A percentile compares a stretch with the other conserved stretches of the same genome.
Evolutionary conservation across 2,888 invertebrate species (phyloP).

Genomic region (Lampropteryx suffumata): DNA sequence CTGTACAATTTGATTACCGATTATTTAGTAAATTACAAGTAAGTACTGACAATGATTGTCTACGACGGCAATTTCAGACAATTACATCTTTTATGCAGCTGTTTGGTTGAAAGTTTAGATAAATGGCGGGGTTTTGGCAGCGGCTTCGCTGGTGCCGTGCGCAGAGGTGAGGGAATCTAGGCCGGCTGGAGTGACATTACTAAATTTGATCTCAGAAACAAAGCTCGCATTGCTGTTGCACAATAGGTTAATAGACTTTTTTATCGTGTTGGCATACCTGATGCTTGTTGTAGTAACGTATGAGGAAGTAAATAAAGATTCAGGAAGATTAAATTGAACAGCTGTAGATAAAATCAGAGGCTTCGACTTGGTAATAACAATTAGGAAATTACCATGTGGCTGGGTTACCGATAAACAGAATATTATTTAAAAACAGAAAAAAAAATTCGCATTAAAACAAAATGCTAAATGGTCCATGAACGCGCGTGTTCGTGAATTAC

Average conservation of each 20-base stretch:
- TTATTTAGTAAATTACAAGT: background rate
- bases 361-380: no score
- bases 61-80: constrained; percentile 19
- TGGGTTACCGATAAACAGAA: no score
- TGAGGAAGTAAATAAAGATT: constrained; percentile 2
- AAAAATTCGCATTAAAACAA: no score
- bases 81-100: constrained; percentile 32
- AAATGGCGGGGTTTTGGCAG: constrained; percentile 59
- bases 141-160: constrained; percentile 72
- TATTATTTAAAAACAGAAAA: no score
- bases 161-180: constrained; percentile 78
- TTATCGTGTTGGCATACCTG: constrained; percentile 24
- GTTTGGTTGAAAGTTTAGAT: constrained; percentile 39
- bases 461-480: background rate
- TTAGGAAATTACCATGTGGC: no score
- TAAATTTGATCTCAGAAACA: constrained; percentile 78
- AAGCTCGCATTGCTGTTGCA: constrained; percentile 50
- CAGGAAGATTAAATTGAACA: background rate
- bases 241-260: constrained; percentile 26
- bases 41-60: constrained; percentile 7
- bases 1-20: constrained; percentile 2
- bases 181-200: constrained; percentile 81
- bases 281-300: background rate
- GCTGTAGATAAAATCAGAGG: no score
- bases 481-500: constrained; percentile 9